These are phyloP conservation scores for Melinopterus prodromus DNA, from an alignment of 2,888 invertebrate species.

Conservation along the genomic window DNA sequence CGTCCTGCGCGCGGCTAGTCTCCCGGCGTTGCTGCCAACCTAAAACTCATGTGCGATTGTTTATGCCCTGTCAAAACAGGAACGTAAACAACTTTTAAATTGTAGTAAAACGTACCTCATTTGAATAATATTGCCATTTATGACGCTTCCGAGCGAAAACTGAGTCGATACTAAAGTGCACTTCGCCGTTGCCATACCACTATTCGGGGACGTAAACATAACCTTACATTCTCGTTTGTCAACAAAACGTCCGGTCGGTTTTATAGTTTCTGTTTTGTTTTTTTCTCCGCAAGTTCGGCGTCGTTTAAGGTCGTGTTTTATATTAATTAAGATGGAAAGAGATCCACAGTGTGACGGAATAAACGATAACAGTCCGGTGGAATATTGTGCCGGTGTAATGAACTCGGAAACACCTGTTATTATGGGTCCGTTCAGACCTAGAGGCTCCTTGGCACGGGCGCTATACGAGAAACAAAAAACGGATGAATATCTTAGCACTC, in stretches of 20 bases:
- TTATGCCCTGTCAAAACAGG: constrained; percentile 36
- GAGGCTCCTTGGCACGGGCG: constrained; percentile 75
- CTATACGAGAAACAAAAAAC: constrained; percentile 77
- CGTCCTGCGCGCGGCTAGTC: background rate
- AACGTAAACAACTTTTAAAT: constrained; percentile 20
- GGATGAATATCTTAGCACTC: constrained; percentile 71
- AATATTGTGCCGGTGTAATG: constrained; percentile 24
- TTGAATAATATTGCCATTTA: constrained; percentile 15
- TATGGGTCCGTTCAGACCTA: constrained; percentile 66
- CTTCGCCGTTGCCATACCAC: background rate
- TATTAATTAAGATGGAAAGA: background rate
- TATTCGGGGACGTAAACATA: constrained; percentile 12
- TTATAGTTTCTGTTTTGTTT: constrained; percentile 9
- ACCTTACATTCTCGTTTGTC: constrained; percentile 15
- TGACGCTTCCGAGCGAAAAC: background rate
- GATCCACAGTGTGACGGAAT: constrained; percentile 15
- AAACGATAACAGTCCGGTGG: constrained; percentile 10
- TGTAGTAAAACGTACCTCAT: constrained; percentile 15
- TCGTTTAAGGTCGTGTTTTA: constrained; percentile 19
- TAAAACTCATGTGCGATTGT: constrained; percentile 37
- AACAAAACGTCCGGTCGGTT: constrained; percentile 5
- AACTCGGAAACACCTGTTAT: constrained; percentile 29
- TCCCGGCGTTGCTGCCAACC: constrained; percentile 31
- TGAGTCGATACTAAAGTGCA: background rate
- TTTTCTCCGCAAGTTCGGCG: background rate